Evolutionary conservation across 2,888 invertebrate species (phyloP).

Genomic region (Platycheirus albimanus): DNA sequence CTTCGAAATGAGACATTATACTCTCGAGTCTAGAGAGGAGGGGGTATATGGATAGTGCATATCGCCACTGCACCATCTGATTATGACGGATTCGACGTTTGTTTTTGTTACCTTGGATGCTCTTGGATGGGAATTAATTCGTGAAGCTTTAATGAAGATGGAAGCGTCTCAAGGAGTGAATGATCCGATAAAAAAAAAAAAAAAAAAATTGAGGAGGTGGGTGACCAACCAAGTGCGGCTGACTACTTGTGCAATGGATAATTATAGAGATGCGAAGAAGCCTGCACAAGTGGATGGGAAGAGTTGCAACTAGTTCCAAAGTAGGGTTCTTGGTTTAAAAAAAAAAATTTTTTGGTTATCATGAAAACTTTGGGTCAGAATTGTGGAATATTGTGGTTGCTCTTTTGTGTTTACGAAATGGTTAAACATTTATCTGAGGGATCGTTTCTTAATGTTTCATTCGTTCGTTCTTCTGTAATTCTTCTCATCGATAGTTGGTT

Average conservation of each 20-base stretch:
- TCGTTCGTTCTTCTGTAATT: slow-evolving; percentile 7
- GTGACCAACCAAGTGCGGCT: no score
- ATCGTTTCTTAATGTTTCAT: slow-evolving; percentile 43
- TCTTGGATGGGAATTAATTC: slow-evolving; percentile 65
- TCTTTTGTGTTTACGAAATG: slow-evolving; percentile 64
- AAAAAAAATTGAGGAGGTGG: no score
- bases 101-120: slow-evolving; percentile 26
- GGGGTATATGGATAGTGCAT: slow-evolving; percentile 40
- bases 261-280: slow-evolving; percentile 54
- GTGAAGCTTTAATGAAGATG: slow-evolving; percentile 68
- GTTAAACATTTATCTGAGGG: slow-evolving; percentile 56
- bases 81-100: slow-evolving; percentile 59
- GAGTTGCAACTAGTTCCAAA: slow-evolving; percentile 33
- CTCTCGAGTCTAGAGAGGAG: no score
- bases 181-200: slow-evolving; percentile 1
- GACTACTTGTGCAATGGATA: slow-evolving; percentile 66
- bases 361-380: slow-evolving; percentile 55
- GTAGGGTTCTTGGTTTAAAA: slow-evolving; percentile 27
- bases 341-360: slow-evolving; percentile 42
- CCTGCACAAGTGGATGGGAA: slow-evolving; percentile 64
- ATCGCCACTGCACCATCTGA: slow-evolving; percentile 64
- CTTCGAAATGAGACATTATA: slow-evolving; percentile 70
- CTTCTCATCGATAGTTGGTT: not conserved
- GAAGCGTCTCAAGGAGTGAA: slow-evolving; percentile 12
- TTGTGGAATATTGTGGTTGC: slow-evolving; percentile 58